Conservation (phyloP, 2,113 vertebrate species). For the Prionailurus bengalensis region DNA sequence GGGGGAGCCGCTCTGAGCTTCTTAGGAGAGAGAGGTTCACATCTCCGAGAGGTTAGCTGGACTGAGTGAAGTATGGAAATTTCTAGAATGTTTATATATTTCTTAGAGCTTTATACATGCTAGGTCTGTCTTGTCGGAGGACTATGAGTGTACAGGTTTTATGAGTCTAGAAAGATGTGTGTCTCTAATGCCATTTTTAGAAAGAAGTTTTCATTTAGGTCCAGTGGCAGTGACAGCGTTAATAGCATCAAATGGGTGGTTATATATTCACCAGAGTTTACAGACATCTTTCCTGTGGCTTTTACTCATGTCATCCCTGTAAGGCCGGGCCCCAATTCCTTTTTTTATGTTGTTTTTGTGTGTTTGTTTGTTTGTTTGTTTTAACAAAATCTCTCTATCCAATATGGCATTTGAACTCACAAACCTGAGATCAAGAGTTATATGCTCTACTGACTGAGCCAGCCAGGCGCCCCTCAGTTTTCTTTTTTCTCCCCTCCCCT, state of each 20-base stretch:
- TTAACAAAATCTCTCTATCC: no score
- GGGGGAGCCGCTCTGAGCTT: background rate
- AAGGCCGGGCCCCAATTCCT: background rate
- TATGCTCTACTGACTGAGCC: no score
- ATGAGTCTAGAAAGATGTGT: background rate
- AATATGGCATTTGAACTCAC: no score
- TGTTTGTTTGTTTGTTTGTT: no score
- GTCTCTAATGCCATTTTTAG: background rate
- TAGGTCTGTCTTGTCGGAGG: background rate
- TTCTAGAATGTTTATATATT: background rate
- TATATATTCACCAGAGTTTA: background rate
- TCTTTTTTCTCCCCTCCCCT: background rate
- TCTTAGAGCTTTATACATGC: background rate
- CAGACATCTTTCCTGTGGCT: background rate
- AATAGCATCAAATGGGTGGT: background rate
- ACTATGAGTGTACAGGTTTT: background rate
- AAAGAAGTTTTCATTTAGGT: background rate
- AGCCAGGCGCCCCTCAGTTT: background rate
- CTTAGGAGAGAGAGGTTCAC: background rate
- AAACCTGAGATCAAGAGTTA: no score
- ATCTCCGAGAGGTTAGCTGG: background rate
- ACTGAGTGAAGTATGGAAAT: background rate
- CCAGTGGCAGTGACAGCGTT: background rate
- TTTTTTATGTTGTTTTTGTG: no score
- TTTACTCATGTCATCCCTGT: background rate